Evolutionary conservation across 2,888 invertebrate species (phyloP).

Genomic region (Thysanoteuthis rhombus): DNA sequence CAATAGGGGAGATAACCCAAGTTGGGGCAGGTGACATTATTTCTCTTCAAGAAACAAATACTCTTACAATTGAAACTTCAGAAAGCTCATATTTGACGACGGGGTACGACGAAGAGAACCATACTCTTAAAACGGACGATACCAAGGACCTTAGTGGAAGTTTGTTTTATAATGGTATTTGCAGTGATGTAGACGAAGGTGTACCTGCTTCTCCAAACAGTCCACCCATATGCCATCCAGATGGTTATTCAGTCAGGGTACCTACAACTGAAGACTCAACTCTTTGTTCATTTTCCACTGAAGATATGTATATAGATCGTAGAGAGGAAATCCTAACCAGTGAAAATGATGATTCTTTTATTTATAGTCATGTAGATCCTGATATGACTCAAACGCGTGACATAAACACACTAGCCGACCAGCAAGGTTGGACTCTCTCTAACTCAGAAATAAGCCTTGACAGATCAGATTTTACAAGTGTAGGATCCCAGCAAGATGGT

Average conservation of each 20-base stretch:
- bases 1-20: neutral
- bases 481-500: neutral
- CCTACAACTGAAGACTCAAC: neutral
- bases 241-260: neutral
- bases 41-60: constrained; percentile 26
- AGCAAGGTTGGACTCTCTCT: neutral
- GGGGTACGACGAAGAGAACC: neutral
- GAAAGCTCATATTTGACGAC: neutral
- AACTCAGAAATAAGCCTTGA: neutral
- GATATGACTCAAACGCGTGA: neutral
- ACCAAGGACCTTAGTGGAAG: neutral
- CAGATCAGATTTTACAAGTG: neutral
- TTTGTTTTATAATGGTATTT: constrained; percentile 29
- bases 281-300: neutral
- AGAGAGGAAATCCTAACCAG: neutral
- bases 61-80: constrained; percentile 1
- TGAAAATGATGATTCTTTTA: neutral
- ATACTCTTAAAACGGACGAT: neutral
- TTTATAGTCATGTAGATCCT: neutral
- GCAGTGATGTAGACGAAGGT: constrained; percentile 25
- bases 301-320: neutral
- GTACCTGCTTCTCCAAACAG: neutral
- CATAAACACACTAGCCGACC: neutral
- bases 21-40: constrained; percentile 20
- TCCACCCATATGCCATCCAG: neutral